Evolutionary conservation across 2,797 vertebrate species (phyloP), one percentile per base, ranked within the genome.

Genomic region (Neoniphon sammara): DNA sequence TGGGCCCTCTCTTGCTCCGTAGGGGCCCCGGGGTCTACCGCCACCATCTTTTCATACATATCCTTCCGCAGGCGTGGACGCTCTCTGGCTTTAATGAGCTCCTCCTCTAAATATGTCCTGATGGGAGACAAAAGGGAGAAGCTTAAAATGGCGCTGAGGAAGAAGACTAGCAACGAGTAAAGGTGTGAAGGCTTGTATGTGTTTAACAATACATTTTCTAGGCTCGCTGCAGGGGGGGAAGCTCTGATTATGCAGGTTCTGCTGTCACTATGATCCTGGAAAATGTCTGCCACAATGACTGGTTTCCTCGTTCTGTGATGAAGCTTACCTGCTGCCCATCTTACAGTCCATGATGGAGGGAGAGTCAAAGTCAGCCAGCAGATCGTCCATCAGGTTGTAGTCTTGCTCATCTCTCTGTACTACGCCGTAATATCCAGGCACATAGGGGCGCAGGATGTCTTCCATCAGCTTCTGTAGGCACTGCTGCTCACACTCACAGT

Each of bases 291-390:
- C 9, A 46, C 9, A 60, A 12, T 30, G 3, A 1, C 8, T 5
- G 4, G 39, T 23, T n/a, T 55, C 7, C n/a, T 46, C 20, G n/a
- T n/a, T 25, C 20, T n/a, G 5, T 18, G 5, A 42, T 2, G 3
- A 59, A 7, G 47, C 90, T 85, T 62, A 98, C 97, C 97, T 94
- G 92, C 92, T 96, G 81, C 97, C 97, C 96, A 98, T 98, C 81
- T 98, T 98, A 91, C 96, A 97, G 90, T 98, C 97, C 97, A 98
- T 98, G 87, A 98, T 96, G 75, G 95, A 96, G 10, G 97, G 96
- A 0, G 91, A 93, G 60, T 96, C 94, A 0, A 98, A 96, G 69
- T 96, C 95, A 0, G 93, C 93, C 83, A 98, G 90, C 62, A 98
- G 94, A 75, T 98, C 96, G 5, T 97, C 95, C 96, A 98, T 97